Base-by-base conservation (phyloP, 2,113 vertebrate species). In the Lampris incognitus region DNA sequence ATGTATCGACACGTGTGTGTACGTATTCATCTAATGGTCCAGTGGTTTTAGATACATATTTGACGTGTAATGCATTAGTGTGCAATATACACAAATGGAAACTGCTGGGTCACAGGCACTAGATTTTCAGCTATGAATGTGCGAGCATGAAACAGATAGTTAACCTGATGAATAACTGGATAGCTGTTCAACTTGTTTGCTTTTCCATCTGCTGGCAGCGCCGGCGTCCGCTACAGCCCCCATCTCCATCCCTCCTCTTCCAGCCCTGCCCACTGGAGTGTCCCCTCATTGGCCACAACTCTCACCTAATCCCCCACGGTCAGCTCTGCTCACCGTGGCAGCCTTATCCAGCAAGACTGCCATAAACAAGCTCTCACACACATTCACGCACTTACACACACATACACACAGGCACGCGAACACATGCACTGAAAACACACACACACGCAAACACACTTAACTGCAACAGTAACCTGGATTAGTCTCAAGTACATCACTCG, bases 261-360 rank as follows among this genome's bases (percentile, higher is more conserved):
- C 48, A 61, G 55, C 66, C 66, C 72, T 72, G 65, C 72, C 74
- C 74, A 65, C 64, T 49, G 6, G 71, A 73, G 65, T 69, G 69
- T 69, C 76, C 54, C 82, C 63, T 60, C 24, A 56, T n/a, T 54
- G 52, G 73, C 41, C 58, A 54, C 51, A 68, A 69, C 76, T 71
- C 64, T 72, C 65, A 40, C 56, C 79, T 79, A 70, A 72, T 71
- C 82, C 80, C 62, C 62, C 50, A 60, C 66, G 62, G 74, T 75
- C 74, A 75, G 68, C 44, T 65, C 62, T 10, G 70, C 68, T 58
- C 24, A 68, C 41, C 40, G 9, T 62, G 40, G 11, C 60, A 62
- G 41, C 13, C 9, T 38, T 5, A 13, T 54, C 13, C 60, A 62
- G 59, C 37, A 38, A 41, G 9, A 41, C 2, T 4, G 37, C 6